Conservation (phyloP, 2,888 invertebrate genomes). For the Habroteleia sp. region DNA sequence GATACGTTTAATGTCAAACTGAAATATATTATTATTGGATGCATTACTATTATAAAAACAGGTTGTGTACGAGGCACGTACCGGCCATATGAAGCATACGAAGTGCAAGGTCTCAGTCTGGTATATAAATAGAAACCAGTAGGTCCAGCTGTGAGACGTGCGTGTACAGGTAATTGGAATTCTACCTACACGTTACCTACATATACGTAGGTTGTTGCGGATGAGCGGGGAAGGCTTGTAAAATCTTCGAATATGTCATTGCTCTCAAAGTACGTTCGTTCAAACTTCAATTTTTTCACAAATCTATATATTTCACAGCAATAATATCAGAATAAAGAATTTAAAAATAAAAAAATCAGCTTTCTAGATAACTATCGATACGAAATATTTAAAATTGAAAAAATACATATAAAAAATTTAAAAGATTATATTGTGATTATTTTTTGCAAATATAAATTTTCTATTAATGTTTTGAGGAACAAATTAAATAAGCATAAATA, state of each 20-base stretch:
- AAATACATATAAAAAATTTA: too few relatives aligned
- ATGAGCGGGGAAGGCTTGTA: conserved; percentile 66
- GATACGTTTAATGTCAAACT: conserved; percentile 31
- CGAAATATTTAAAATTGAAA: too few relatives aligned
- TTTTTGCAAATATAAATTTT: too few relatives aligned
- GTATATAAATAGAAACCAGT: conserved; percentile 79
- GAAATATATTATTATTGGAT: conserved; percentile 56
- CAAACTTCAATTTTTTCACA: conserved; percentile 67
- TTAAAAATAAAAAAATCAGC: too few relatives aligned
- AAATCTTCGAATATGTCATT: conserved; percentile 74
- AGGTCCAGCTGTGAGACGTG: conserved; percentile 76
- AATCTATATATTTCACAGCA: conserved; percentile 63
- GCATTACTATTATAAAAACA: conserved; percentile 57
- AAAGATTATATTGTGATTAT: too few relatives aligned
- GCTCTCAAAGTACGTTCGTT: conserved; percentile 73
- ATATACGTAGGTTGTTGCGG: conserved; percentile 70
- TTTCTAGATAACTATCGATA: too few relatives aligned
- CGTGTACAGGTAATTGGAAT: conserved; percentile 75
- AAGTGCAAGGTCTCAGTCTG: conserved; percentile 70
- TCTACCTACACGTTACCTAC: conserved; percentile 71
- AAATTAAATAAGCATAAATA: too few relatives aligned
- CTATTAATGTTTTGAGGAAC: too few relatives aligned
- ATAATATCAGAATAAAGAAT: too few relatives aligned
- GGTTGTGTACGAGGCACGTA: conserved; percentile 46
- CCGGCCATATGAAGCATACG: conserved; percentile 51